Percentiles rank a stretch among this genome's conserved stretches.
These are phyloP conservation scores for Hirtodrosophila trivittata DNA, from an alignment of 2,888 invertebrate species.

Conservation along the genomic window DNA sequence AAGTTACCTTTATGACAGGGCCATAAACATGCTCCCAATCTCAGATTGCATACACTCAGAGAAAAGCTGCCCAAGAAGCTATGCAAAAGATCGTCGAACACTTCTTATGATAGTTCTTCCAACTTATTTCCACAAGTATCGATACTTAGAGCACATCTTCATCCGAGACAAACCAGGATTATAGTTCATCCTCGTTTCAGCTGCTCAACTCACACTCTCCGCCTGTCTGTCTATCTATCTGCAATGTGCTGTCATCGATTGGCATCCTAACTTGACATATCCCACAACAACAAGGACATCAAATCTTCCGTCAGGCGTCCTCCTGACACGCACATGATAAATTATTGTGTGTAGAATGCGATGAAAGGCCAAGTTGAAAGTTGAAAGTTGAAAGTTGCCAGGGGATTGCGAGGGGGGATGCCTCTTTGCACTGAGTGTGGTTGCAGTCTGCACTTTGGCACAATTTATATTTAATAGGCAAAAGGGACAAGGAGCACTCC, in stretches of 20 bases:
- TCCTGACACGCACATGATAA: constrained; percentile 67
- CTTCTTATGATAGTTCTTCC: no score
- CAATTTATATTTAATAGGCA: constrained; percentile 57
- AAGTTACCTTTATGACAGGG: not conserved
- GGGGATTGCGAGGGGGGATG: not conserved
- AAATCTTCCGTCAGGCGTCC: constrained; percentile 51
- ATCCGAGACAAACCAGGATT: no score
- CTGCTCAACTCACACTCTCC: constrained; percentile 6
- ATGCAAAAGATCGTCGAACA: no score
- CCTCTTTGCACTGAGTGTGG: constrained; percentile 5
- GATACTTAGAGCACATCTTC: no score
- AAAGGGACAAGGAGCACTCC: constrained; percentile 16
- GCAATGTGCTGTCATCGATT: constrained; percentile 57
- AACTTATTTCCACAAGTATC: no score
- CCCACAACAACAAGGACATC: constrained; percentile 32
- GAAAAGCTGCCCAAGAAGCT: no score
- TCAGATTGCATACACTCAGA: no score
- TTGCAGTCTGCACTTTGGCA: constrained; percentile 53
- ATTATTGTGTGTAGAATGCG: constrained; percentile 60
- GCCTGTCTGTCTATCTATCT: constrained; percentile 27
- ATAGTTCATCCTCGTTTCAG: no score
- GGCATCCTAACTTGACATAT: constrained; percentile 48
- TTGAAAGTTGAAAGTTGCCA: not conserved
- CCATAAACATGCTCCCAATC: not conserved
- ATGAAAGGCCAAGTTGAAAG: constrained; percentile 38